phyloP scores from a whole-genome alignment of 1,140 invertebrate species.

The Trichonephila inaurata region DNA sequence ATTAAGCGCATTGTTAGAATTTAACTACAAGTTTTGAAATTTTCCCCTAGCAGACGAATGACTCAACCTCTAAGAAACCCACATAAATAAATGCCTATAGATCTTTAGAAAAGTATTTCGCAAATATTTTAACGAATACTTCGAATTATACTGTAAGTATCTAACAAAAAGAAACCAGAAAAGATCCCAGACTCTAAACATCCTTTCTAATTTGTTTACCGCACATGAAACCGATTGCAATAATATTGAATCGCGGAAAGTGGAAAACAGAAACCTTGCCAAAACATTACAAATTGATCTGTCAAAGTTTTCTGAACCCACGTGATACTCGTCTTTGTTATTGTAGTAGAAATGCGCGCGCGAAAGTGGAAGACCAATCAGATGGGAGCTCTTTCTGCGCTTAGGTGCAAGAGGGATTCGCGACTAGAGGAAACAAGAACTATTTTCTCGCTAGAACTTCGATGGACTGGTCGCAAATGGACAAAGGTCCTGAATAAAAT shows the following conservation, averaged over 20 bases:
- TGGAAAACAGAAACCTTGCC: constrained; percentile 4
- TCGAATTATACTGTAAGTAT: too few relatives aligned
- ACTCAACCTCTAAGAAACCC: too few relatives aligned
- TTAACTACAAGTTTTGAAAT: too few relatives aligned
- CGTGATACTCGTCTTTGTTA: background rate
- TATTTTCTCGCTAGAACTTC: constrained; percentile 6
- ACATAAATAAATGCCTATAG: too few relatives aligned
- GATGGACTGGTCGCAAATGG: background rate
- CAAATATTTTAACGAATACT: too few relatives aligned
- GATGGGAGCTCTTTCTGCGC: background rate
- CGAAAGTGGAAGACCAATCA: background rate
- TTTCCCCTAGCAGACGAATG: too few relatives aligned
- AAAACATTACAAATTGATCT: background rate
- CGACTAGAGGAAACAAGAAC: background rate
- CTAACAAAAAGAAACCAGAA: background rate
- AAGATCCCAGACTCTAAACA: background rate
- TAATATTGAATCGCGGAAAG: background rate
- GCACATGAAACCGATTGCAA: background rate
- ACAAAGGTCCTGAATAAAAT: background rate
- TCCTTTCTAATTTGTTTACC: background rate
- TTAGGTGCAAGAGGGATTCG: background rate
- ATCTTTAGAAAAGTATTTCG: too few relatives aligned
- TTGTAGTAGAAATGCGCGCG: constrained; percentile 28
- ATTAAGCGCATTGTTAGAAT: too few relatives aligned
- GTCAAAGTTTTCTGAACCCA: constrained; percentile 13